phyloP scores from a whole-genome alignment of 2,113 vertebrate genomes.

The Zingel zingel region DNA sequence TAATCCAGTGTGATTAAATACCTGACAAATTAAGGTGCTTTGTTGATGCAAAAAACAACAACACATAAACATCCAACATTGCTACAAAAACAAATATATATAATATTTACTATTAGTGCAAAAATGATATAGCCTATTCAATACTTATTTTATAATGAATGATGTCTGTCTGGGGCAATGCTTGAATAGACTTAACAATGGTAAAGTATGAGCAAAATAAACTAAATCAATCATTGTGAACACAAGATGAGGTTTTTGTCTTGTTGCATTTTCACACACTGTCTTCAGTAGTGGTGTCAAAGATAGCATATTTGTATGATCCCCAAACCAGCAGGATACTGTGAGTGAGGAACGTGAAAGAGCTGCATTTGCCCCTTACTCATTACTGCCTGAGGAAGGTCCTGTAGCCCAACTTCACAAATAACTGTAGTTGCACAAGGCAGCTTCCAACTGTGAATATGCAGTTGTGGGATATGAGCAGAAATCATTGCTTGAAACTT shows the following conservation, averaged over 20 bases:
- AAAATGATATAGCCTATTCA: not conserved
- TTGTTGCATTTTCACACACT: not conserved
- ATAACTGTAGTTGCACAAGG: not conserved
- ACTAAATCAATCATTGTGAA: not conserved
- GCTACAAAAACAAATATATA: not conserved
- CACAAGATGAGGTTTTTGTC: not conserved
- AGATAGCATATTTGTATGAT: not conserved
- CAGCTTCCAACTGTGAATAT: not conserved
- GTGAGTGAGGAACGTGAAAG: not conserved
- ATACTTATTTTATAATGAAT: not conserved
- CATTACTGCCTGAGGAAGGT: not conserved
- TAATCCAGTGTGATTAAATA: not conserved
- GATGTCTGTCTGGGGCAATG: not conserved
- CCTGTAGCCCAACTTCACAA: not conserved
- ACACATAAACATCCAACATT: not conserved
- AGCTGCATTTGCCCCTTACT: not conserved
- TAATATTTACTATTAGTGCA: not conserved
- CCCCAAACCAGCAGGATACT: not conserved
- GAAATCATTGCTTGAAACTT: not conserved
- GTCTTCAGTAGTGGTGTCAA: not conserved
- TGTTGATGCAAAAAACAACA: not conserved
- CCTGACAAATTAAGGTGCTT: not conserved
- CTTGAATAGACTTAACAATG: not conserved
- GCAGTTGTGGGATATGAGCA: not conserved
- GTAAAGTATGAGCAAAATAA: not conserved